Evolutionary conservation across 53 echinoderm and acorn worm species (phyloP).

Genomic region (Echinarachnius parma): DNA sequence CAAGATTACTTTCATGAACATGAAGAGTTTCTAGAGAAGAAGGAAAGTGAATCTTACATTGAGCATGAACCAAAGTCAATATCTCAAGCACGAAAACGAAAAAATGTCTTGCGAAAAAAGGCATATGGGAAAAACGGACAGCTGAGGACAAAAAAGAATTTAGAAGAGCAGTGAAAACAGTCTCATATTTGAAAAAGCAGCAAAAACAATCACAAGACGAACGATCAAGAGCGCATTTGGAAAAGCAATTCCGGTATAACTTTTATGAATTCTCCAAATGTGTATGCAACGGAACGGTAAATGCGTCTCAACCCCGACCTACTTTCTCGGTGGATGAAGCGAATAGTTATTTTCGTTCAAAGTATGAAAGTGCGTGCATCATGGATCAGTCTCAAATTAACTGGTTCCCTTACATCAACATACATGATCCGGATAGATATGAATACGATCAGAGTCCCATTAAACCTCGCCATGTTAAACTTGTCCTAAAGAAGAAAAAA

Average conservation of each 20-base stretch:
- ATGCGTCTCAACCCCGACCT: not conserved
- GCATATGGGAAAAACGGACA: slow-evolving; percentile 17
- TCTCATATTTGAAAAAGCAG: slow-evolving; percentile 20
- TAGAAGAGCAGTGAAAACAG: slow-evolving; percentile 19
- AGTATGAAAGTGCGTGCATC: not conserved
- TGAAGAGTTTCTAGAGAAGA: too few species aligned
- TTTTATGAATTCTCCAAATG: slow-evolving; percentile 28
- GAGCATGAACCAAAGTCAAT: slow-evolving; percentile 27
- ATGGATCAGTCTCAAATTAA: slow-evolving; percentile 3
- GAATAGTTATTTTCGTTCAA: slow-evolving; percentile 1
- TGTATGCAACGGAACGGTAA: slow-evolving; percentile 15
- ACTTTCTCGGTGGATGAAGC: slow-evolving; percentile 28
- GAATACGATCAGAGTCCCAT: slow-evolving; percentile 7
- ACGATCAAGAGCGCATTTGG: not conserved
- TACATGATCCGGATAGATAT: not conserved
- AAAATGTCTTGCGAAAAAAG: slow-evolving; percentile 10
- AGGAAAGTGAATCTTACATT: too few species aligned
- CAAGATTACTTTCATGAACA: too few species aligned
- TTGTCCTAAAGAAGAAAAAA: slow-evolving; percentile 2
- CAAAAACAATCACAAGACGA: not conserved
- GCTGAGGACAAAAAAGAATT: slow-evolving; percentile 25
- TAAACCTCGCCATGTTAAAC: slow-evolving; percentile 19
- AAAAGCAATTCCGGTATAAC: slow-evolving; percentile 7
- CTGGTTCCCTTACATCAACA: slow-evolving; percentile 21
- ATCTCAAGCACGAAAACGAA: slow-evolving; percentile 28